Evolutionary conservation across 1,140 invertebrate genomes (phyloP).

Genomic region (Anastrepha ludens): DNA sequence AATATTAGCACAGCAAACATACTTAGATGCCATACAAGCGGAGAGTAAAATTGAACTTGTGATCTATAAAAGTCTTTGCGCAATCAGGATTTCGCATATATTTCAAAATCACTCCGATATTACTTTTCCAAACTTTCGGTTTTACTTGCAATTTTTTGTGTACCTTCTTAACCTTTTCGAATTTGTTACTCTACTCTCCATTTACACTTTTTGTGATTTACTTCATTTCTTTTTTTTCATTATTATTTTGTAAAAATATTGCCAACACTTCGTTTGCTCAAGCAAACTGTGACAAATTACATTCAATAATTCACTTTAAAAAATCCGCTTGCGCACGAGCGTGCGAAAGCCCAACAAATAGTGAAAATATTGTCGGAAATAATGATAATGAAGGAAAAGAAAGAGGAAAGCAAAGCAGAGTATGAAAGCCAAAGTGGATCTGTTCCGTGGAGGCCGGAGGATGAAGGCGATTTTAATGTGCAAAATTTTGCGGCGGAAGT

Average conservation of each 20-base stretch:
- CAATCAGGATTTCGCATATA: neutral
- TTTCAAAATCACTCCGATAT: neutral
- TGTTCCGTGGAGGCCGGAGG: neutral
- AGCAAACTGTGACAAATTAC: constrained; percentile 41
- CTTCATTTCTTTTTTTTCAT: neutral
- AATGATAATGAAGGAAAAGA: constrained; percentile 26
- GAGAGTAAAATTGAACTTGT: no score
- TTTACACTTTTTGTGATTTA: neutral
- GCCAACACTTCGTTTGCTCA: constrained; percentile 11
- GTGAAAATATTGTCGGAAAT: constrained; percentile 8
- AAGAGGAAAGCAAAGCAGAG: neutral
- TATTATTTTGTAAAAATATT: neutral
- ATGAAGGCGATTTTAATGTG: constrained; percentile 35
- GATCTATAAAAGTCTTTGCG: neutral
- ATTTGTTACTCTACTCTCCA: neutral
- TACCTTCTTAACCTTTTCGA: neutral
- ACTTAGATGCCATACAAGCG: no score
- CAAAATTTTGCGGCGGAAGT: constrained; percentile 30
- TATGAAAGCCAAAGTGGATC: neutral
- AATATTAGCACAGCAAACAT: no score
- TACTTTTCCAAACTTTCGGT: neutral
- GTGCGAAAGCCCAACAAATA: constrained; percentile 40
- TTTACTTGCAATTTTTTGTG: neutral
- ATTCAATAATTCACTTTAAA: constrained; percentile 50
- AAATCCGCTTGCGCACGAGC: neutral